These are phyloP conservation scores for Lepidostoma basale DNA, from an alignment of 1,140 invertebrate species.

Conservation along the genomic window DNA sequence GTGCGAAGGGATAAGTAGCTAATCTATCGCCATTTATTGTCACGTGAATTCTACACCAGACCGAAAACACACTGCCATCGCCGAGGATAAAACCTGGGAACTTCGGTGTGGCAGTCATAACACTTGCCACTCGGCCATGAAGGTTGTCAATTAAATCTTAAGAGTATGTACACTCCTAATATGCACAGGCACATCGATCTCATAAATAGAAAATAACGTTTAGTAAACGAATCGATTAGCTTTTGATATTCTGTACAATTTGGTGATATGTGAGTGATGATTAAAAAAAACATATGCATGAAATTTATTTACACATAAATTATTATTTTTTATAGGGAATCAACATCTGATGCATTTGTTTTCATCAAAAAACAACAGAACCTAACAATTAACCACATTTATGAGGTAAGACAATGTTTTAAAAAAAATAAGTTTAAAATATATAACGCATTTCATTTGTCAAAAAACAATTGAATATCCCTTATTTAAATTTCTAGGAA, in stretches of 20 bases:
- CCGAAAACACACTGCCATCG: too few species aligned
- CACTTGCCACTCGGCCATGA: too few species aligned
- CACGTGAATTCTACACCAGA: too few species aligned
- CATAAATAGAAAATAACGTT: not conserved
- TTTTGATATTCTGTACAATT: not conserved
- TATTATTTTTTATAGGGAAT: conserved; percentile 21
- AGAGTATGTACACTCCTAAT: not conserved
- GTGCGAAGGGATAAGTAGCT: too few species aligned
- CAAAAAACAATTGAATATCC: not conserved
- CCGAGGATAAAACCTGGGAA: too few species aligned
- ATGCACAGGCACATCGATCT: not conserved
- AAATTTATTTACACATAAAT: not conserved
- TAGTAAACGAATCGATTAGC: not conserved
- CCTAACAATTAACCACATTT: conserved; percentile 24
- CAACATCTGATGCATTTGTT: conserved; percentile 3
- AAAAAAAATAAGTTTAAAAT: too few species aligned
- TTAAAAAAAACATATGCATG: not conserved
- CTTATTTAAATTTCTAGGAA: not conserved
- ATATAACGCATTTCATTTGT: not conserved
- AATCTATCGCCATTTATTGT: too few species aligned
- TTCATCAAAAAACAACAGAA: conserved; percentile 17
- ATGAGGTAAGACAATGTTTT: too few species aligned
- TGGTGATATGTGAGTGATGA: not conserved
- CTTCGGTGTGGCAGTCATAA: too few species aligned
- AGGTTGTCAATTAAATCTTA: not conserved